Base-by-base conservation (phyloP, 2,113 vertebrate species). In the Gnathonemus echidnorhynchus region DNA sequence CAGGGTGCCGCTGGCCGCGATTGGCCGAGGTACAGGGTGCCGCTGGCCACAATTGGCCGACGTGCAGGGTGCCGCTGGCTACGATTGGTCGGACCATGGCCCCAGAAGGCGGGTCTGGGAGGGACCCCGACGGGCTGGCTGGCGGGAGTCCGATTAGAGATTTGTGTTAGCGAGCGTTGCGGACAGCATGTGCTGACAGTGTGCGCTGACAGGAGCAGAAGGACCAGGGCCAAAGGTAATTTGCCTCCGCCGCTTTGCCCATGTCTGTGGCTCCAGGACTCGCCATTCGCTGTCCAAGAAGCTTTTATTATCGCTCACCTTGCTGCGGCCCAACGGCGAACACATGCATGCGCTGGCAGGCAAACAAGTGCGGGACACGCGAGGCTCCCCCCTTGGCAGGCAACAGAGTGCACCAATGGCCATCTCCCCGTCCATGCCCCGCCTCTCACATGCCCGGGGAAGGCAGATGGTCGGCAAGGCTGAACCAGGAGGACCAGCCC, bases 201-300 rank as follows among this genome's bases (percentile, higher is more conserved):
- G 24, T 53, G 48, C 31, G 2, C 27, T 52, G 27, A 53, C 53
- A 86, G 6, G 83, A 42, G 24, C 19, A 62, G 89, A 62, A 45
- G 45, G 50, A 45, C n/a, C 53, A 31, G 39, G 50, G 39, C 83
- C 80, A 86, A 90, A 86, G 89, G 80, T 86, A 90, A 89, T 89
- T 89, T 86, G 19, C 50, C 77, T 62, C 88, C 35, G 5, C 31
- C 24, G 88, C 88, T 89, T 31, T 24, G 49, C n/a, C 48, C 70
- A 39, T 62, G 77, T 89, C 42, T 46, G 49, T 11, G 83, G 31
- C 50, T 58, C 49, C 77, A 89, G 77, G 50, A 45, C 19, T 52
- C 24, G 17, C 83, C 42, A 85, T 24, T 70, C 45, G 31, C 50
- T 31, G n/a, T 56, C 86, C 27, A 53, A 52, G 49, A 52, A 87